These are phyloP conservation scores for Exocentrus adspersus DNA, from an alignment of 2,888 invertebrate species.

Conservation along the genomic window DNA sequence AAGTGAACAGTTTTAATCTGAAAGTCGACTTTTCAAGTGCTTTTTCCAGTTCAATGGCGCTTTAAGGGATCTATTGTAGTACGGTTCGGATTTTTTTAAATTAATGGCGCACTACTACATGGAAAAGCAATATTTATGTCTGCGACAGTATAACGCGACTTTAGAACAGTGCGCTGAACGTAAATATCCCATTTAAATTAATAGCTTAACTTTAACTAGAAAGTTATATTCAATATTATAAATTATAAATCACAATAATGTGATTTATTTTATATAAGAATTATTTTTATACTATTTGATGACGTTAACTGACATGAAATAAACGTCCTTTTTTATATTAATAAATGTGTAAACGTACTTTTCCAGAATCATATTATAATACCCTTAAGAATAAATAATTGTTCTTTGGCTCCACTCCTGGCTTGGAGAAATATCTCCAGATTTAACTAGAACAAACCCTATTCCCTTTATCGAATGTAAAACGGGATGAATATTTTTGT, in stretches of 20 bases:
- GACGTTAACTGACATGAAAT: too few species aligned
- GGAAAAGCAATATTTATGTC: slow-evolving; percentile 42
- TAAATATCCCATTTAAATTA: slow-evolving; percentile 32
- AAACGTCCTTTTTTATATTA: too few species aligned
- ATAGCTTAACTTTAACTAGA: slow-evolving; percentile 42
- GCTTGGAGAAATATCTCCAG: not conserved
- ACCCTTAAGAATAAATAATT: too few species aligned
- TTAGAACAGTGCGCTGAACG: not conserved
- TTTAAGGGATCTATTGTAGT: slow-evolving; percentile 17
- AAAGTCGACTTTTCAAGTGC: slow-evolving; percentile 5
- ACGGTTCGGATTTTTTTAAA: slow-evolving; percentile 44
- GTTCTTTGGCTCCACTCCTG: too few species aligned
- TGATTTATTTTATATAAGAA: too few species aligned
- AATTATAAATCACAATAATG: too few species aligned
- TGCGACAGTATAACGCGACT: slow-evolving; percentile 6
- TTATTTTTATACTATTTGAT: too few species aligned
- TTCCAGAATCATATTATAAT: not conserved
- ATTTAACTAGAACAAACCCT: not conserved
- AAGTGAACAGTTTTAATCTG: slow-evolving; percentile 4
- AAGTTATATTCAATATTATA: too few species aligned
- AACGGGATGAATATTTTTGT: slow-evolving; percentile 3
- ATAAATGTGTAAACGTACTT: too few species aligned
- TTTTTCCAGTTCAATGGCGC: slow-evolving; percentile 14
- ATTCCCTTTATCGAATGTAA: not conserved
- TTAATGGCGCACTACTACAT: slow-evolving; percentile 46